phyloP scores from a whole-genome alignment of 2,113 vertebrate species.

The Caloenas nicobarica region DNA sequence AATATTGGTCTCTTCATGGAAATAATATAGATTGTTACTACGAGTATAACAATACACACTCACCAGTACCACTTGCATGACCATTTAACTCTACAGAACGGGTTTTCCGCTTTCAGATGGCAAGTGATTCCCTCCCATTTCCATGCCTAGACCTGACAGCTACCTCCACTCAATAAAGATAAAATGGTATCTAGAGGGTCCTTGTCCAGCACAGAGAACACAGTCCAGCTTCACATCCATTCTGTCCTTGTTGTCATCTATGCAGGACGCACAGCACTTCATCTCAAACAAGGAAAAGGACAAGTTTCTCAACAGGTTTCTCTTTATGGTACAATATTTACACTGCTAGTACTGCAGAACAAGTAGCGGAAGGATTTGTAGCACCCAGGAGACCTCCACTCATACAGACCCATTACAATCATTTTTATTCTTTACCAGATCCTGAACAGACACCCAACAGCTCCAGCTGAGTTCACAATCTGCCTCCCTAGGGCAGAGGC shows the following conservation, averaged over 20 bases:
- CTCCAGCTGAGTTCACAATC: neutral
- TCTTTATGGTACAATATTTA: neutral
- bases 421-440: neutral
- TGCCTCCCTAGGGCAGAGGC: neutral
- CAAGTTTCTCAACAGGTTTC: neutral
- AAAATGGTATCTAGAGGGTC: neutral
- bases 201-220: neutral
- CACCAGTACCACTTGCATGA: neutral
- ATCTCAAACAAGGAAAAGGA: neutral
- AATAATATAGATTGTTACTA: neutral
- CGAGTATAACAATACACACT: neutral
- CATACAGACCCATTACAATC: neutral
- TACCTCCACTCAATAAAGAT: neutral
- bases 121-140: neutral
- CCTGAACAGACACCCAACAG: neutral
- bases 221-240: neutral
- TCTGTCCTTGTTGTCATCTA: neutral
- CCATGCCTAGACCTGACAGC: neutral
- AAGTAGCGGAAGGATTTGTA: neutral
- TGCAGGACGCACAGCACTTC: neutral
- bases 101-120: neutral
- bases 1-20: neutral
- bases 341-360: neutral
- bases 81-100: neutral
- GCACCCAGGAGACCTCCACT: neutral